A percentile compares a stretch with the other conserved stretches of the same genome.
Conservation (phyloP, 2,888 invertebrate species). For the Idaea biselata region DNA sequence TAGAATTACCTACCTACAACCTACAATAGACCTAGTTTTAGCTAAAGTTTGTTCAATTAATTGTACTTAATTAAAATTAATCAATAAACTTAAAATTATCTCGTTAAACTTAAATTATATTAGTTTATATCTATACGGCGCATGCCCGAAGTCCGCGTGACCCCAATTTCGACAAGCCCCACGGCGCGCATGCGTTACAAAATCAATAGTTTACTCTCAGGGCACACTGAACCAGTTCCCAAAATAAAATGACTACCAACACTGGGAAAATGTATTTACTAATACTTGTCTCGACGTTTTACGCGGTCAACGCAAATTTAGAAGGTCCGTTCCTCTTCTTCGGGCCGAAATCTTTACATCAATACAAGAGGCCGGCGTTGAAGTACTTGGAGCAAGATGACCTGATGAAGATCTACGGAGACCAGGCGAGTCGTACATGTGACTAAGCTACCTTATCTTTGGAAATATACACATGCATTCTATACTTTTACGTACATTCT, state of each 20-base stretch:
- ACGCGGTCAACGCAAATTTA: slow-evolving; percentile 59
- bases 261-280: slow-evolving; percentile 22
- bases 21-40: too few species aligned
- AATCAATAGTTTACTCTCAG: not conserved
- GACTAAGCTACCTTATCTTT: not conserved
- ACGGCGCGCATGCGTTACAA: not conserved
- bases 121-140: too few species aligned
- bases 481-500: too few species aligned
- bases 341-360: slow-evolving; percentile 74
- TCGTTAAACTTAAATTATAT: too few species aligned
- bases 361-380: slow-evolving; percentile 73
- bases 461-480: too few species aligned
- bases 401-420: slow-evolving; percentile 79
- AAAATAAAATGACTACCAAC: slow-evolving; percentile 14
- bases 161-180: not conserved
- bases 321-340: slow-evolving; percentile 83
- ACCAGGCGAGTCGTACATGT: slow-evolving; percentile 23
- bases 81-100: too few species aligned
- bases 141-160: not conserved
- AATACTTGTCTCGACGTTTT: slow-evolving; percentile 30
- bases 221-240: not conserved
- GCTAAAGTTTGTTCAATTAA: too few species aligned
- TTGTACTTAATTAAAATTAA: too few species aligned
- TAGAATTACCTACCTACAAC: too few species aligned
- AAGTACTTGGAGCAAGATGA: slow-evolving; percentile 77